Conservation (phyloP, 2,888 invertebrate species). For the Erebia aethiops region DNA sequence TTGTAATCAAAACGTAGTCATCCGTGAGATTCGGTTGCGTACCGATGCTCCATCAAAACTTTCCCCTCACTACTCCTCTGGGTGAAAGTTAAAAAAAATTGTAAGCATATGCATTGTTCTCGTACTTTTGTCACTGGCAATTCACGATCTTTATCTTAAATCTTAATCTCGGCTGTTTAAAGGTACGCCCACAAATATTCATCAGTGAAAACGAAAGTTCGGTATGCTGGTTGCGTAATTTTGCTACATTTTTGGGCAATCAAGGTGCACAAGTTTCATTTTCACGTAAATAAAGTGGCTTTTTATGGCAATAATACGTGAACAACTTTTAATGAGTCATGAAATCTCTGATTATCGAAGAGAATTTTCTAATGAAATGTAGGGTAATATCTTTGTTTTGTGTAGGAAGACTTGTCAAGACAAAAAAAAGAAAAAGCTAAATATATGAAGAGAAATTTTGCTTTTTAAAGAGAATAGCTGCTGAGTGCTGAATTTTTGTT, state of each 20-base stretch:
- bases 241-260: constrained; percentile 41
- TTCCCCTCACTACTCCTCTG: constrained; percentile 69
- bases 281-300: background rate
- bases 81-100: constrained; percentile 68
- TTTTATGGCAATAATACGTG: background rate
- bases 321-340: too few species aligned
- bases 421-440: too few species aligned
- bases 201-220: constrained; percentile 66
- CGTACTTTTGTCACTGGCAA: constrained; percentile 67
- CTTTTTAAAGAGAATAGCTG: too few species aligned
- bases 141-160: constrained; percentile 71
- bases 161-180: constrained; percentile 68
- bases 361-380: too few species aligned
- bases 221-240: constrained; percentile 54
- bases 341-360: too few species aligned
- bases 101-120: constrained; percentile 65
- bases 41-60: constrained; percentile 49
- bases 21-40: constrained; percentile 43
- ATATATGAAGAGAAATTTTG: too few species aligned
- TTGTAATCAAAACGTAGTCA: constrained; percentile 61
- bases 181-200: constrained; percentile 61
- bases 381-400: too few species aligned
- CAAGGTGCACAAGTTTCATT: constrained; percentile 2
- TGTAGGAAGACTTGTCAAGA: too few species aligned
- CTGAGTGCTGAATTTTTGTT: too few species aligned